Base-by-base conservation (phyloP, 37 sponge, comb jelly and placozoan genomes). In the Halichondria panicea region DNA sequence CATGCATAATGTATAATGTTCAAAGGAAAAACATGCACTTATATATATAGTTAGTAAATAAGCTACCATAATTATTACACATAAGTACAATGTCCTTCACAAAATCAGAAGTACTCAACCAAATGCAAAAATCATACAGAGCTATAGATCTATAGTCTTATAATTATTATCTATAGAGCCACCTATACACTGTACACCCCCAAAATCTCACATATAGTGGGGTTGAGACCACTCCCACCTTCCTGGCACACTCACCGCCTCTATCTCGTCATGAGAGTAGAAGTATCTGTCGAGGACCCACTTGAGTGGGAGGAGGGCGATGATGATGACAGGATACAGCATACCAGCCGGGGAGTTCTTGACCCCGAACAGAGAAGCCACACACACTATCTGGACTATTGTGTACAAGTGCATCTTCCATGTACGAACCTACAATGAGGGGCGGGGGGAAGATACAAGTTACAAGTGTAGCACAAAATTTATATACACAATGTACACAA, bases 201-300 rank as follows among this genome's bases (percentile, higher is more conserved):
- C n/a, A n/a, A n/a, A n/a, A n/a, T n/a, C n/a, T n/a, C n/a, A n/a
- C n/a, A n/a, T n/a, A n/a, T n/a, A n/a, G n/a, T n/a, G n/a, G n/a
- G n/a, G n/a, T n/a, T n/a, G n/a, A n/a, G n/a, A n/a, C n/a, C n/a
- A n/a, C n/a, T n/a, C n/a, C n/a, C n/a, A n/a, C n/a, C n/a, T n/a
- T n/a, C n/a, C n/a, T n/a, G n/a, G n/a, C n/a, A n/a, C n/a, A 80
- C 92, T 86, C 55, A 91, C 92, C 8, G 81, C 78, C 36, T 78
- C 73, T 5, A 86, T 74, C 40, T 91, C 87, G 2, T 40, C 48
- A 0, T 86, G 54, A 11, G 73, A 82, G 73, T 72, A 91, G 43
- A 91, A n/a, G 60, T 27, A 74, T n/a, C 53, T 71, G 4, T 52
- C 65, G 30, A 87, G 43, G 11, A 84, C n/a, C 63, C 57, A 69